A percentile compares a stretch with the other conserved stretches of the same genome.
Evolutionary conservation across 2,888 invertebrate genomes (phyloP).

Genomic region (Mythimna ferrago): DNA sequence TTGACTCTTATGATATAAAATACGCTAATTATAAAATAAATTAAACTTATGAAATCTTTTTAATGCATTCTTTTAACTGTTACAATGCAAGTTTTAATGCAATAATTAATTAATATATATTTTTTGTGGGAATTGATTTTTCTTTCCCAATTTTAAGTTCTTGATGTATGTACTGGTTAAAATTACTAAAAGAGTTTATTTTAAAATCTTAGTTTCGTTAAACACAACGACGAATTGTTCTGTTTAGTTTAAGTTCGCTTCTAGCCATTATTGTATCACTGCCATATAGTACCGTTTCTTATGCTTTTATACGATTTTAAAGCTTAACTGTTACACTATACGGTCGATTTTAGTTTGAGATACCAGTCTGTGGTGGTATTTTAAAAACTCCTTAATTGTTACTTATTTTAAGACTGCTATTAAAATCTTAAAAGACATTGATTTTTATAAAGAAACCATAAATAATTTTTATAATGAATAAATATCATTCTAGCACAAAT

Average conservation of each 20-base stretch:
- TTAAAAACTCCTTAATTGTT: slow-evolving; percentile 29
- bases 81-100: slow-evolving; percentile 18
- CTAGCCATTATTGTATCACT: slow-evolving; percentile 67
- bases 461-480: too few relatives aligned
- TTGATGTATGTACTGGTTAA: not conserved
- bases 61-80: slow-evolving; percentile 19
- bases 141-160: not conserved
- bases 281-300: slow-evolving; percentile 64
- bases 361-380: slow-evolving; percentile 31
- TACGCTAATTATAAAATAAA: slow-evolving; percentile 1
- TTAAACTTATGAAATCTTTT: not conserved
- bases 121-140: too few relatives aligned
- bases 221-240: slow-evolving; percentile 54
- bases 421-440: slow-evolving; percentile 5
- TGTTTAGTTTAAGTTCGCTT: slow-evolving; percentile 68
- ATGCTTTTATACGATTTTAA: slow-evolving; percentile 60
- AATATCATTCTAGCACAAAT: slow-evolving; percentile 42
- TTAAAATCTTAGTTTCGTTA: slow-evolving; percentile 21
- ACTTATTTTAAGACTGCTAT: slow-evolving; percentile 41
- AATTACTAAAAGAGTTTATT: not conserved
- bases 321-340: slow-evolving; percentile 55
- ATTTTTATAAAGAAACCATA: slow-evolving; percentile 9
- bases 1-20: slow-evolving; percentile 14
- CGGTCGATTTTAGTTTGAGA: slow-evolving; percentile 49
- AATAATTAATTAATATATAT: not conserved